A percentile compares a stretch with the other conserved stretches of the same genome.
phyloP scores from a whole-genome alignment of 2,888 invertebrate species.

The Cephus pygmeus region DNA sequence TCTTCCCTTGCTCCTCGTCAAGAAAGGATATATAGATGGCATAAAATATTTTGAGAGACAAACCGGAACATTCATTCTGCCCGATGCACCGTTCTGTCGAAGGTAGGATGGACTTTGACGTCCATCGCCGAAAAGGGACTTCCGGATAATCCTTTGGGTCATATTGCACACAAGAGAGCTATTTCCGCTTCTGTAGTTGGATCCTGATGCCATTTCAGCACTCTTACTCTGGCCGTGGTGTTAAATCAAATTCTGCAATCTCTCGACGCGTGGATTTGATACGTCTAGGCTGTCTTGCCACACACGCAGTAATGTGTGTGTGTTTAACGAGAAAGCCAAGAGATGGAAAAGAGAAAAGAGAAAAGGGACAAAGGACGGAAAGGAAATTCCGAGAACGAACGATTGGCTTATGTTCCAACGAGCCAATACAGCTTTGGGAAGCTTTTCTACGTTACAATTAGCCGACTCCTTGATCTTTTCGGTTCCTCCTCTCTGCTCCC shows the following conservation, averaged over 20 bases:
- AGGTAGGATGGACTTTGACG: slow-evolving; percentile 41
- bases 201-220: slow-evolving; percentile 2
- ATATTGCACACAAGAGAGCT: slow-evolving; percentile 14
- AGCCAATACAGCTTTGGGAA: slow-evolving; percentile 7
- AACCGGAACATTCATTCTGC: slow-evolving; percentile 31
- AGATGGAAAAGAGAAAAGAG: not conserved
- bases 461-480: slow-evolving; percentile 28
- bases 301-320: not conserved
- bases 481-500: not conserved
- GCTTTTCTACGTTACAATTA: slow-evolving; percentile 33
- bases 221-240: slow-evolving; percentile 15
- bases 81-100: slow-evolving; percentile 27
- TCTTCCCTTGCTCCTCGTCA: not conserved
- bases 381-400: not conserved
- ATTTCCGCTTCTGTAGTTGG: slow-evolving; percentile 6
- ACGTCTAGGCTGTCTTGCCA: not conserved
- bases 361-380: slow-evolving; percentile 1
- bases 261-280: not conserved
- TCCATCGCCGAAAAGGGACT: slow-evolving; percentile 35
- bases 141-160: slow-evolving; percentile 40
- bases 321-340: not conserved
- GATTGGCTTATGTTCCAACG: not conserved
- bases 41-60: slow-evolving; percentile 12
- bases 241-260: slow-evolving; percentile 29
- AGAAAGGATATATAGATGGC: not conserved